These are phyloP conservation scores for Babyrousa celebensis DNA, from an alignment of 2,797 vertebrate species.

Conservation along the genomic window DNA sequence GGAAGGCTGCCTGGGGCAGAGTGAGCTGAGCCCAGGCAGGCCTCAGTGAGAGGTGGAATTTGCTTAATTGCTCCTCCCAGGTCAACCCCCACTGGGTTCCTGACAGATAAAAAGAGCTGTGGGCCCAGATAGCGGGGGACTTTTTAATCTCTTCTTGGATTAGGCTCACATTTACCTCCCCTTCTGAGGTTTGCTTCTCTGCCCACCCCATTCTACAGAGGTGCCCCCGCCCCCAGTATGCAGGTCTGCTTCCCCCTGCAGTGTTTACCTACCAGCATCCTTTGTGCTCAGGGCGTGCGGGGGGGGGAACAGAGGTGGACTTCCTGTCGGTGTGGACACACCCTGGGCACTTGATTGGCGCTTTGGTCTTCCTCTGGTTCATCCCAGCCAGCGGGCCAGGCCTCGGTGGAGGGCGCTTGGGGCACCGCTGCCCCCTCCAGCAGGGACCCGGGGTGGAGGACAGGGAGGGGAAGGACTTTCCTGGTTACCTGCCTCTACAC, in stretches of 20 bases:
- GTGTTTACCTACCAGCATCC: neutral
- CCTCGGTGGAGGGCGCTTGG: neutral
- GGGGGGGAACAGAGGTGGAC: neutral
- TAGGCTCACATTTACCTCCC: neutral
- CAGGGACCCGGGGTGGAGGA: rapidly evolving
- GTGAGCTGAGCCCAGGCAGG: neutral
- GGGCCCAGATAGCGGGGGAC: neutral
- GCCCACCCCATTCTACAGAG: too few species aligned
- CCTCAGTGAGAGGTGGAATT: neutral
- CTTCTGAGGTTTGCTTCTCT: neutral
- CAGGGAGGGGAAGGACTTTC: neutral
- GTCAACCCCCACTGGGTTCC: neutral
- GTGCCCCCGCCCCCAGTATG: too few species aligned
- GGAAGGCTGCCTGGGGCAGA: too few species aligned
- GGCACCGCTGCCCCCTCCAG: neutral
- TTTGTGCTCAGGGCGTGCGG: neutral
- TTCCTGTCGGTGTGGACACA: neutral
- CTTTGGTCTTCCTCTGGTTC: neutral
- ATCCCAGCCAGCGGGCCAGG: neutral
- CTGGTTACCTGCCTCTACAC: neutral
- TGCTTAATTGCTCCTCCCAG: neutral
- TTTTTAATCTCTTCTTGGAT: neutral
- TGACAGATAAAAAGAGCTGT: neutral
- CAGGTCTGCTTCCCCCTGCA: neutral
- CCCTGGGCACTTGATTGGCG: neutral